Evolutionary conservation across 2,888 invertebrate genomes (phyloP).

Genomic region (Nasonia oneida): DNA sequence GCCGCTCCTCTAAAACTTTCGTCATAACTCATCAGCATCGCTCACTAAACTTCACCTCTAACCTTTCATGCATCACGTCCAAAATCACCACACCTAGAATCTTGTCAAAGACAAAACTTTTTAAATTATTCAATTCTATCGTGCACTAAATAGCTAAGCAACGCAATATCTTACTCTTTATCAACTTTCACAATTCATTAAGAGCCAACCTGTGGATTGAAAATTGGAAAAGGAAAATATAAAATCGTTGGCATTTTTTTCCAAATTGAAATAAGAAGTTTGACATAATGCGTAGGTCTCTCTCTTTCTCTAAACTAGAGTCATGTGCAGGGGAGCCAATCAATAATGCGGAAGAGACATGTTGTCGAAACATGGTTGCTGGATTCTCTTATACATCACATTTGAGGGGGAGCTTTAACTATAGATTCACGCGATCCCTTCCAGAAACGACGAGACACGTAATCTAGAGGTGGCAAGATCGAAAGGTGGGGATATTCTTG

Average conservation of each 20-base stretch:
- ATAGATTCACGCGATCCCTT: not conserved
- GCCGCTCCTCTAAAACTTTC: not conserved
- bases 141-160: not conserved
- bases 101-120: constrained; percentile 4
- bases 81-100: constrained; percentile 9
- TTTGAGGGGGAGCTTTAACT: no score
- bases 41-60: constrained; percentile 6
- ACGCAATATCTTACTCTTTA: not conserved
- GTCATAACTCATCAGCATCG: constrained; percentile 16
- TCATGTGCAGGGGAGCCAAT: not conserved
- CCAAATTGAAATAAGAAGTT: not conserved
- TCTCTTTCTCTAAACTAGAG: not conserved
- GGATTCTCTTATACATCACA: not conserved
- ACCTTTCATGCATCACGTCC: constrained; percentile 7
- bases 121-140: not conserved
- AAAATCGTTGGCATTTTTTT: not conserved
- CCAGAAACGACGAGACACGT: not conserved
- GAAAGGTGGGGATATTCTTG: not conserved
- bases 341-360: not conserved
- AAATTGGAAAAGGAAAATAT: not conserved
- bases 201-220: not conserved
- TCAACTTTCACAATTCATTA: not conserved
- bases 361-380: not conserved
- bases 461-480: not conserved
- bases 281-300: not conserved